Evolutionary conservation across 2,113 vertebrate species (phyloP), one percentile per base, ranked within the genome.

Genomic region (Sinosuthora webbiana): DNA sequence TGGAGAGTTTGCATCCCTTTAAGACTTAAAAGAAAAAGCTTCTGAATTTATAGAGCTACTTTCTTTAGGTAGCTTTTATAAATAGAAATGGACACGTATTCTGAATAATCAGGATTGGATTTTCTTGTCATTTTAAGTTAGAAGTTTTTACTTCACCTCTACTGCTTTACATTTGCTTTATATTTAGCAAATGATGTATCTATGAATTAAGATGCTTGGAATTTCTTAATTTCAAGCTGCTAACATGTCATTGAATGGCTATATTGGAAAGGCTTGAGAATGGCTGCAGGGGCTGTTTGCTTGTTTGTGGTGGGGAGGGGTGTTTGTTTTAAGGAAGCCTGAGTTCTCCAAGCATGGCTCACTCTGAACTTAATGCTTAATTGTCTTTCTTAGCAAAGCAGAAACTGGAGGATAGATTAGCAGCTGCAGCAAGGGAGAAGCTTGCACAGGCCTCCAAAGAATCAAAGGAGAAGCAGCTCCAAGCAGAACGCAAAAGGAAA

Each of bases 381-480:
- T 65, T 84, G 15, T 79, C 13, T 92, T 67, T 60, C 24, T 80
- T 90, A 99, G 99, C 99, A 91, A 99, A 99, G 89, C 99, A 99
- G 97, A 99, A 99, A 93, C 98, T 99, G 79, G 99, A 99, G 97
- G 99, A 99, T 81, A 98, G 99, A n/a, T 98, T 99, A 25, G 98
- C 99, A 7, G 99, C 99, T n/a, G 99, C 99, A 19, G 99, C 99
- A 44, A 97, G 99, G 70, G 99, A 99, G 87, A 99, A 99, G 96
- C 98, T 99, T 80, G 99, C 99, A 52, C 99, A 99, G 96, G 99
- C 99, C 4, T 99, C 99, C 49, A 99, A 99, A 97, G 99, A 99
- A 94, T 99, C 99, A 5, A 99, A 99, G 94, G 99, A 99, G 95
- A 99, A 99, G 95, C 99, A 99, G 96, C 98, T 99, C 10, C 99